Base-by-base conservation (phyloP, 1,140 invertebrate species). In the Adoxophyes honmai region DNA sequence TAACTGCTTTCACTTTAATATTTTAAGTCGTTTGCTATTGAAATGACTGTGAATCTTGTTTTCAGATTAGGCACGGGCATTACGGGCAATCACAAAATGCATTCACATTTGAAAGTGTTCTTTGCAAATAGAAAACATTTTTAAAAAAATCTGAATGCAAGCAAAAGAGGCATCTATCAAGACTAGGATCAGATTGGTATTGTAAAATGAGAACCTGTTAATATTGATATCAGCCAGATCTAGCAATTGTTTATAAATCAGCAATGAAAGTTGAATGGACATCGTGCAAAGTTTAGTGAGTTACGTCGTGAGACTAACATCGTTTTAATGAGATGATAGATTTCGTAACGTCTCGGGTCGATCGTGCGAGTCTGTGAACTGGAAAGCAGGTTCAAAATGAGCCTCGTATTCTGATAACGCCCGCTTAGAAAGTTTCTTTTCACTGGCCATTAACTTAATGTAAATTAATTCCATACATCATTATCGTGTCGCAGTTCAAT, bases 401-500 rank as follows among this genome's bases (percentile, higher is more conserved):
- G 15, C 35, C 52, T 35, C 52, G 18, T 28, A 28, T 28, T 13
- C 15, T 28, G 60, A 65, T 72, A 68, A 59, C 55, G 51, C 59
- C 33, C 55, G 59, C 62, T 70, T 76, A 80, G 75, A 77, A 80
- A 80, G 77, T 77, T 75, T 60, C 57, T 57, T 78, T 76, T 76
- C 71, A 64, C 65, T 51, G 44, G 59, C 54, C 62, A 67, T 75
- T 71, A 75, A 62, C 63, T 67, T 66, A 73, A 75, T 72, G 66
- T 70, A 65, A 62, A 70, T 73, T 68, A 67, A 59, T 65, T 73
- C 63, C 35, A 58, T 60, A 57, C 37, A 58, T 39, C 39, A 55
- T 62, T 62, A 64, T 60, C 52, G 61, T 69, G 64, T 66, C 66
- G 60, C 53, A 70, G 68, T 77, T 73, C 66, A 73, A 67, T 67